Conservation (phyloP, 2,888 invertebrate species). For the Crematogaster levior region DNA sequence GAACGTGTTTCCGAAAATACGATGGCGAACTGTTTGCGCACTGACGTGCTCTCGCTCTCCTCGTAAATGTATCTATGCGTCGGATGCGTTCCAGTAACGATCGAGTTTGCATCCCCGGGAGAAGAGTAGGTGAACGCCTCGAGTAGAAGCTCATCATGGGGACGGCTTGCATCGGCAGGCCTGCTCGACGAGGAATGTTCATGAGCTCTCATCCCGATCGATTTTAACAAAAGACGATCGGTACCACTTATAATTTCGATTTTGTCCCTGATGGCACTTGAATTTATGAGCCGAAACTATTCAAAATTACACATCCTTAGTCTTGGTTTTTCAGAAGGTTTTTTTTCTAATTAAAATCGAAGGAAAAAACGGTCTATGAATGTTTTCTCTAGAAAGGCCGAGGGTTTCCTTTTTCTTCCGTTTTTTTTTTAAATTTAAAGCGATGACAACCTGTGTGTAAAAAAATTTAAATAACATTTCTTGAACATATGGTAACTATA, state of each 20-base stretch:
- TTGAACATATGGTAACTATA: too few species aligned
- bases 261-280: background rate
- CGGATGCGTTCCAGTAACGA: slow-evolving; percentile 50
- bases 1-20: slow-evolving; percentile 13
- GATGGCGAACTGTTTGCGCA: background rate
- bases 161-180: slow-evolving; percentile 13
- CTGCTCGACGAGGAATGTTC: background rate
- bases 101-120: slow-evolving; percentile 55
- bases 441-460: background rate
- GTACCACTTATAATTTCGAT: background rate
- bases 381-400: background rate
- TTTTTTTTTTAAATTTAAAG: background rate
- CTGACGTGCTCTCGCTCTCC: slow-evolving; percentile 5
- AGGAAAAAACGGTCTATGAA: background rate
- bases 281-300: background rate
- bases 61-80: slow-evolving; percentile 35
- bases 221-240: slow-evolving; percentile 1
- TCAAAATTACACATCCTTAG: background rate
- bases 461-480: too few species aligned
- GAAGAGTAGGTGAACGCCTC: slow-evolving; percentile 52
- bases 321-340: background rate
- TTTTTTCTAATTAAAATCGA: background rate
- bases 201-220: background rate
- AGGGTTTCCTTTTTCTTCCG: background rate
- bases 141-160: slow-evolving; percentile 20